Evolutionary conservation across 2,113 vertebrate genomes (phyloP), one percentile per base, ranked within the genome.

Genomic region (Mobula birostris): DNA sequence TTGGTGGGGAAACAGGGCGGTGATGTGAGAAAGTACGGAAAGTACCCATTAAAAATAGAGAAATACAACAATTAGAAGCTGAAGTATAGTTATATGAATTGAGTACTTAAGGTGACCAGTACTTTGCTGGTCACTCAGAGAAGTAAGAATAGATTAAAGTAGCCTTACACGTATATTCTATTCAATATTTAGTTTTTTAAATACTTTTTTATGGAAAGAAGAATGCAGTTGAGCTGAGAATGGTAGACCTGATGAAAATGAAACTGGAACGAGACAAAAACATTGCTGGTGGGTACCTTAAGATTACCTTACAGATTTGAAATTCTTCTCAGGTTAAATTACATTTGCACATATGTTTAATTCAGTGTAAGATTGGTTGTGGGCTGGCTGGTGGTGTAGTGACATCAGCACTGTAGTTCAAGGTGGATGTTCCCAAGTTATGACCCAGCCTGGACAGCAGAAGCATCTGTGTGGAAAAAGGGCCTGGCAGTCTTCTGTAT

Each of bases 11-110:
- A 72, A 56, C 68, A 74, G 91, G 91, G 56, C 40, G 91, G 21
- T 93, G 70, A 93, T 93, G 40, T 93, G 91, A 93, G 70, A 93
- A 93, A 93, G 56, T 70, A 72, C 74, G 91, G 91, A 93, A 93
- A 93, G 91, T 76, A 93, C 68, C 91, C 68, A 76, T 93, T 32
- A 74, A 76, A 93, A 29, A 63, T 74, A 74, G 68, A 27, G 27
- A 87, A 27, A 83, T 12, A 61, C 1, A 83, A 83, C 40, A 88
- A 58, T n/a, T 63, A 32, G 61, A 56, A 93, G 24, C 36, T 76
- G 40, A 93, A 74, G 24, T 14, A 29, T 4, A 56, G 76, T 29
- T 72, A 27, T 74, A 7, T 8, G 68, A 93, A 74, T 93, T 27
- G 14, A 56, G 70, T 17, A 74, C 24, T 72, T 93, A 48, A 48